Base-by-base conservation (phyloP, 2,113 vertebrate species). In the Okapia johnstoni region DNA sequence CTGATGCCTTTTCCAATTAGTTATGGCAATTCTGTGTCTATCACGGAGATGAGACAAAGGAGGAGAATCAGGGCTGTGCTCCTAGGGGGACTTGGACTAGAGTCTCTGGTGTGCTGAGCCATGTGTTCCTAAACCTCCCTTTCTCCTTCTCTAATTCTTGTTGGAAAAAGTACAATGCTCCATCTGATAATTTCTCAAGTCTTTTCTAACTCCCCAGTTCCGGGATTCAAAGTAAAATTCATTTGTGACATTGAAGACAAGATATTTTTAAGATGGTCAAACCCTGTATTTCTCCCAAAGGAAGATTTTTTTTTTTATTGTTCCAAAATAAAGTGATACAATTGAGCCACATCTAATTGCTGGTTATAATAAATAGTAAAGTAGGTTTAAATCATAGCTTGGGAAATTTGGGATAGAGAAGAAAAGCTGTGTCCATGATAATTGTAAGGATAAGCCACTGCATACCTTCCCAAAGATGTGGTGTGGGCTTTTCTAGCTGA, bases 1-100 rank as follows among this genome's bases (percentile, higher is more conserved):
- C 50, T 40, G 90, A 85, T 87, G 84, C 43, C 76, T 91, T 83
- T 90, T 84, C 76, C 76, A 93, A 81, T 97, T 91, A 95, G 84
- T 76, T 48, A 76, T 73, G 94, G 79, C 63, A 93, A 97, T 94
- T 97, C 52, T 48, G 50, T 57, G 52, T 77, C 93, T 86, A 28
- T 50, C 88, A 88, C 46, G 77, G 85, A 86, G 76, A 58, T 14
- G 58, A 97, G 76, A 85, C 50, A 61, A 40, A 89, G 52, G n/a
- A 66, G 33, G 17, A n/a, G 48, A 6, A 19, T 55, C 19, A 28
- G 40, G 6, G 6, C 23, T 52, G 25, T 43, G 25, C 54, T 60
- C 5, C 48, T 2, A 90, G 85, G 76, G 58, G 70, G 15, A 28
- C 77, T 76, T 19, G 36, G 40, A 9, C 70, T n/a, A n/a, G 11